Conservation (phyloP, 1,140 invertebrate species). For the Ceratosolen solmsi region DNA sequence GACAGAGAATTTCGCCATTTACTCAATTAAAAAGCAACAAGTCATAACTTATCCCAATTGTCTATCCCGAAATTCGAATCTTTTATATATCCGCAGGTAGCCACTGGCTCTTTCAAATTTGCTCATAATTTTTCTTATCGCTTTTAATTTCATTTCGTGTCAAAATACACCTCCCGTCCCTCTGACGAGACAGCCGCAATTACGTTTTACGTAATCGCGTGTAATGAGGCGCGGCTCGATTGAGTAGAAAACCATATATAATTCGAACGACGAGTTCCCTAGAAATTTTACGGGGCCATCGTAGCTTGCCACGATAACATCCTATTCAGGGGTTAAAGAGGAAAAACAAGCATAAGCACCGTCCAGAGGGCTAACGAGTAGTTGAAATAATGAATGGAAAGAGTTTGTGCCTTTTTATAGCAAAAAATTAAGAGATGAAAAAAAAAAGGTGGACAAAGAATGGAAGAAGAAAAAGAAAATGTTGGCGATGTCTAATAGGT, state of each 20-base stretch:
- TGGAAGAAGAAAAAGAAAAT: no score
- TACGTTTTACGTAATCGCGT: slow-evolving; percentile 3
- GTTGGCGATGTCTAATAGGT: no score
- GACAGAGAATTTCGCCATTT: not conserved
- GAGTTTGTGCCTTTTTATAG: no score
- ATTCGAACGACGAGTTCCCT: not conserved
- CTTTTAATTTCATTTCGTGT: no score
- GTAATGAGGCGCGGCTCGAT: not conserved
- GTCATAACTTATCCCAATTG: not conserved
- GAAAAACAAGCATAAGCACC: no score
- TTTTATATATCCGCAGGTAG: not conserved
- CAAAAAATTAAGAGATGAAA: no score
- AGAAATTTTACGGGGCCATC: not conserved
- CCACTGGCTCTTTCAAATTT: not conserved
- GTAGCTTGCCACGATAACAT: not conserved
- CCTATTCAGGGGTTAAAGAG: not conserved
- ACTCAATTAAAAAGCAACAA: slow-evolving; percentile 23
- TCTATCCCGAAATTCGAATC: not conserved
- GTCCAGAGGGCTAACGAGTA: no score
- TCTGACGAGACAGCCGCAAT: not conserved
- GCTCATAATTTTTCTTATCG: slow-evolving; percentile 23
- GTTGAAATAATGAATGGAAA: no score
- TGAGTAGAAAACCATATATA: not conserved
- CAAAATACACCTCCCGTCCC: not conserved
- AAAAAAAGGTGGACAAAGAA: no score